Evolutionary conservation across 2,113 vertebrate genomes (phyloP).

Genomic region (Potamarius usumacintae): DNA sequence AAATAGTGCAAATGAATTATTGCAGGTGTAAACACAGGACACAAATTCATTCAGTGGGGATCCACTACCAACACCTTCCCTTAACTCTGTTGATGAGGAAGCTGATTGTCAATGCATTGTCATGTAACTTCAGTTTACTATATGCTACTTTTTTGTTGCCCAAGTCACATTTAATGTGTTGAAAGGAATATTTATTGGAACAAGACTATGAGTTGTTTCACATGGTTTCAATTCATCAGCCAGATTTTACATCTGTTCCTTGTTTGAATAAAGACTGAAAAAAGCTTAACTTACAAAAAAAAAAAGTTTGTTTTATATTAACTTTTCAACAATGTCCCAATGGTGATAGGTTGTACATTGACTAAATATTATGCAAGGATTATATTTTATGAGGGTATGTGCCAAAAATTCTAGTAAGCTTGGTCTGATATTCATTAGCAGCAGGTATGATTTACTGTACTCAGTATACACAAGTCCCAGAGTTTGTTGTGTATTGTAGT

Average conservation of each 20-base stretch:
- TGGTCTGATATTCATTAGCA: neutral
- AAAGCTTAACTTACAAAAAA: conserved; percentile 74
- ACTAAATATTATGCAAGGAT: conserved; percentile 49
- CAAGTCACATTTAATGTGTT: conserved; percentile 77
- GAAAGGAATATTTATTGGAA: conserved; percentile 92
- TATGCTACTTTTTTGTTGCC: conserved; percentile 3
- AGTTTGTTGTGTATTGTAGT: neutral
- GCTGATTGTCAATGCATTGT: neutral
- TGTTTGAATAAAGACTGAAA: conserved; percentile 73
- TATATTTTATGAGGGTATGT: neutral
- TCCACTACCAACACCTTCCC: neutral
- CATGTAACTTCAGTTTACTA: neutral
- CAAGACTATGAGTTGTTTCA: conserved; percentile 87
- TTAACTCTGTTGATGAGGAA: neutral
- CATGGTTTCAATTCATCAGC: conserved; percentile 90
- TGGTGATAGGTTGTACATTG: conserved; percentile 74
- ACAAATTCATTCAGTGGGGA: neutral
- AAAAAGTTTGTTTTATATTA: conserved; percentile 78
- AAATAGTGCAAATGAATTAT: neutral
- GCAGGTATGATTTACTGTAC: neutral
- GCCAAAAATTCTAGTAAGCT: conserved; percentile 22
- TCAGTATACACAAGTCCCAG: neutral
- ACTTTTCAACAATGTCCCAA: conserved; percentile 74
- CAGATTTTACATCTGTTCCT: conserved; percentile 88
- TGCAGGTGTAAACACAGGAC: neutral